phyloP scores from a whole-genome alignment of 2,888 invertebrate species.

The Andrena praecox region DNA sequence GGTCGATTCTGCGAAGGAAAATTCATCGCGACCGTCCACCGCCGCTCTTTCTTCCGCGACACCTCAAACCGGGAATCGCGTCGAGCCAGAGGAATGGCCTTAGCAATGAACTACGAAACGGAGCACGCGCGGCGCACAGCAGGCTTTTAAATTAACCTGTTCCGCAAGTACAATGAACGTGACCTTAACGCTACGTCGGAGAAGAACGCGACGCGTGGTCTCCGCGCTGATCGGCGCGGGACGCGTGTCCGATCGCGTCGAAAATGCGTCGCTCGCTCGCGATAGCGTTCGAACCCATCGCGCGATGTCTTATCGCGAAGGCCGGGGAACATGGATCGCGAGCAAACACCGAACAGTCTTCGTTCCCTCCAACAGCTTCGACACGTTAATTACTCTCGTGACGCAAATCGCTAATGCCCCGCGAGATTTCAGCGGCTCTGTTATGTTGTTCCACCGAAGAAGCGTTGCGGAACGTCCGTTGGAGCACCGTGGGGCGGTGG shows the following conservation, averaged over 20 bases:
- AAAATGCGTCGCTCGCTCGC: neutral
- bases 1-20: neutral
- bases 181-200: constrained; percentile 66
- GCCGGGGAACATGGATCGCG: neutral
- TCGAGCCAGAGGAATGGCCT: constrained; percentile 55
- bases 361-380: neutral
- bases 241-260: neutral
- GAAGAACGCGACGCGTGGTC: neutral
- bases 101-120: constrained; percentile 68
- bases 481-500: neutral
- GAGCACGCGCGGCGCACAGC: constrained; percentile 42
- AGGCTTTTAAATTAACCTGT: constrained; percentile 72
- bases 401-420: neutral
- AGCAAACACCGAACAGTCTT: constrained; percentile 16
- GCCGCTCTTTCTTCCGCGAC: neutral
- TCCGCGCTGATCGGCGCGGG: neutral
- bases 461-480: neutral
- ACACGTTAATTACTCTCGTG: neutral
- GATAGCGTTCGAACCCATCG: neutral
- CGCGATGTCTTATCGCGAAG: constrained; percentile 1
- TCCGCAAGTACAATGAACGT: constrained; percentile 73
- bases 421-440: neutral
- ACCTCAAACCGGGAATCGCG: neutral
- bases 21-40: no score
- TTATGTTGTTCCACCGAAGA: no score